These are phyloP conservation scores for Aepyceros melampus DNA, from an alignment of 2,113 vertebrate genomes.

Conservation along the genomic window DNA sequence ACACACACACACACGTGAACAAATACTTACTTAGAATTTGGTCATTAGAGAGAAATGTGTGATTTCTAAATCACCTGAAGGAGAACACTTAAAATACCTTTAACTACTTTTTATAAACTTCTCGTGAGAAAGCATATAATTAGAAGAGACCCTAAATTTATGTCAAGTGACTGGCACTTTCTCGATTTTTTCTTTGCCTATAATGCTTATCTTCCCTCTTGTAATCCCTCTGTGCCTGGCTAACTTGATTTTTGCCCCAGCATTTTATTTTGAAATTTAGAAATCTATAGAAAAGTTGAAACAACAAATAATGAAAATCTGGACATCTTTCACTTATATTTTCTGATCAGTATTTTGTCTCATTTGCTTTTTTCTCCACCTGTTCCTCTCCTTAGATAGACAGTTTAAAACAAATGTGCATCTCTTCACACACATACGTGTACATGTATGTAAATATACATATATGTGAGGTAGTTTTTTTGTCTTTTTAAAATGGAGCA, in stretches of 20 bases:
- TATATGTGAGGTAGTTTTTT: not conserved
- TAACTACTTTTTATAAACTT: not conserved
- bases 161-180: not conserved
- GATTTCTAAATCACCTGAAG: not conserved
- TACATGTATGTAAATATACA: not conserved
- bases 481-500: not conserved
- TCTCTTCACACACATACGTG: not conserved
- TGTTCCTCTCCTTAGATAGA: not conserved
- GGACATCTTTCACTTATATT: not conserved
- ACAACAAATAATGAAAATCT: not conserved
- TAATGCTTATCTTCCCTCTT: not conserved
- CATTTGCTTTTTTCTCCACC: not conserved
- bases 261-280: conserved; percentile 19
- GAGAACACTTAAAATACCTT: not conserved
- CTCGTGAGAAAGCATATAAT: not conserved
- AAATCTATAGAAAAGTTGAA: not conserved
- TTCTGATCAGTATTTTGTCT: conserved; percentile 17
- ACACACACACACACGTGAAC: not conserved
- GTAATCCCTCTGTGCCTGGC: not conserved
- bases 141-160: not conserved
- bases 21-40: conserved; percentile 22
- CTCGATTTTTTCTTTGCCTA: not conserved
- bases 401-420: not conserved
- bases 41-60: not conserved
- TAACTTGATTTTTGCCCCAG: not conserved